phyloP scores from a whole-genome alignment of 2,888 invertebrate species.

The Dryococelus australis region DNA sequence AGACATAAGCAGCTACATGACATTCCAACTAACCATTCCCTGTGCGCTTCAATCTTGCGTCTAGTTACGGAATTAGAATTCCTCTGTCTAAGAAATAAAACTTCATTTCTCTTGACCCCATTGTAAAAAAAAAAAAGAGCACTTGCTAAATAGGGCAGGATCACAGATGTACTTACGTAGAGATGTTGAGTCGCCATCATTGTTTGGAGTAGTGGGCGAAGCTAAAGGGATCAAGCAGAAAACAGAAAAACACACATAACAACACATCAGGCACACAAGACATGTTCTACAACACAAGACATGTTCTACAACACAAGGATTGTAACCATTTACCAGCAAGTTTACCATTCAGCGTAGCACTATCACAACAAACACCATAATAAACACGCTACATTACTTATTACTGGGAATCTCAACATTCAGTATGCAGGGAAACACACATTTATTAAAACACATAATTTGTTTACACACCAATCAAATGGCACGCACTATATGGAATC shows the following conservation, averaged over 20 bases:
- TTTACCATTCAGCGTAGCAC: slow-evolving; percentile 6
- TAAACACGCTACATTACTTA: background rate
- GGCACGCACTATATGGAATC: too few species aligned
- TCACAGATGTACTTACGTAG: slow-evolving; percentile 60
- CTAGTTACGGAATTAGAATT: background rate
- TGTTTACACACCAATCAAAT: too few species aligned
- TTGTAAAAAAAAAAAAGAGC: background rate
- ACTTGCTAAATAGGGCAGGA: background rate
- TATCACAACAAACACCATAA: background rate
- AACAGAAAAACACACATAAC: slow-evolving; percentile 38
- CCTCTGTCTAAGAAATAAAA: background rate
- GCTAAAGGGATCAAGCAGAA: slow-evolving; percentile 52
- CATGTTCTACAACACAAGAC: background rate
- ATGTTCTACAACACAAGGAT: slow-evolving; percentile 7
- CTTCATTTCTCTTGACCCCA: background rate
- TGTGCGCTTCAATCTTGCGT: background rate
- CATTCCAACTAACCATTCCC: background rate
- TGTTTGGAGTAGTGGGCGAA: slow-evolving; percentile 62
- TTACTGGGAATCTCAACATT: background rate
- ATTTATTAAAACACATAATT: background rate
- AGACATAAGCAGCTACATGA: background rate
- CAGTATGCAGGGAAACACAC: background rate
- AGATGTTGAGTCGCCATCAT: slow-evolving; percentile 61
- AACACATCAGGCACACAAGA: slow-evolving; percentile 31
- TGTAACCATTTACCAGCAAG: background rate